Evolutionary conservation across 2,888 invertebrate genomes (phyloP), one percentile per base, ranked within the genome.

Genomic region (Andrena flavipes): DNA sequence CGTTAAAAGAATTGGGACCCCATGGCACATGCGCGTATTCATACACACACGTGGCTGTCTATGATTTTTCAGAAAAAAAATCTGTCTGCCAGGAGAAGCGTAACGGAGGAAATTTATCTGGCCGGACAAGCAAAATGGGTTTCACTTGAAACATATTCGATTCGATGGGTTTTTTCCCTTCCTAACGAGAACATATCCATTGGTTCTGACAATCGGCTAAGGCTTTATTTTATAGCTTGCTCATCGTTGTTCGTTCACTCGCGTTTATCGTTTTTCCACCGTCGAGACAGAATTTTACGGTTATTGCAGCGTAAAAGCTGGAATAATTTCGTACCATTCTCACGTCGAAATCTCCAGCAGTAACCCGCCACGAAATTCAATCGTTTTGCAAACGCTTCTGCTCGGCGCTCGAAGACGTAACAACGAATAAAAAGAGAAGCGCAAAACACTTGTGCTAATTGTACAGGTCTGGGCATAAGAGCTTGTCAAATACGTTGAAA

Each of bases 71-170:
- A 60, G 60, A 13, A 65, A 64, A 80, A 69, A 68, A 42, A 30
- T 42, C 26, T 26, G 54, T n/a, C 48, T 16, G 13, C 62, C 48
- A 65, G 30, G 16, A 13, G 42, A 68, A 54, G 59, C 60, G 49
- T 59, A 72, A 71, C 30, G 33, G 56, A 56, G 42, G 8, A 62
- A 63, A 70, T 80, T 67, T 51, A 71, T 74, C 59, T 30, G 35
- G 35, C 23, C 26, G n/a, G 33, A 30, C 65, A 60, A 65, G 33
- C 63, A 51, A 72, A 71, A 69, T 69, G 63, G 56, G 29, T 79
- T 77, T 79, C 62, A 16, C 62, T 62, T 49, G 79, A 60, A 71
- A 78, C 70, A 71, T 71, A 72, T 79, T 79, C 69, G 68, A 63
- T 49, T 51, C 23, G 64, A 79, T 77, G 49, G 65, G 49, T 75